Base-by-base conservation (phyloP, 2,113 vertebrate species). In the Fulica atra region DNA sequence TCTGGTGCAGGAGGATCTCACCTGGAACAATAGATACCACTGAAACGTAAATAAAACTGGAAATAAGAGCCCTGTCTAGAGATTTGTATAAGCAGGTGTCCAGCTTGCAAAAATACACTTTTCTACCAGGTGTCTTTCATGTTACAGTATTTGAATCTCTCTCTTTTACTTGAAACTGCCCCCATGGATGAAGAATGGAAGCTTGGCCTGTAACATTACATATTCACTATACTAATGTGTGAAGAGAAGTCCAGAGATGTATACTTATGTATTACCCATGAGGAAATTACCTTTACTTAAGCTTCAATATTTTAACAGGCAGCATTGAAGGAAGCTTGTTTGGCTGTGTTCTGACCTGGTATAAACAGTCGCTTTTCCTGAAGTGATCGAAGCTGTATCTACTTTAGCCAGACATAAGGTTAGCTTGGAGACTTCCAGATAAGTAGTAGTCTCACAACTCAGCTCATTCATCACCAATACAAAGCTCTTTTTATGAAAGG, bases 401-500 rank as follows among this genome's bases (percentile, higher is more conserved):
- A n/a, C 51, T 68, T 78, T 4, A 17, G 76, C 73, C 83, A 92
- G 77, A 65, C 29, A 3, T 14, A 54, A 64, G 71, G 68, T 95
- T 65, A 81, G 57, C 44, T 79, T 2, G 7, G 72, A 86, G 91
- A 81, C 86, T 94, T 95, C 48, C 44, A 85, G 81, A 80, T 50
- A 79, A 89, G 31, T 35, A 29, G 14, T 31, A 56, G 82, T 83
- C 90, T 96, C 63, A 17, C 38, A 85, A n/a, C 84, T 80, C 25
- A 0, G 42, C 53, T 81, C 19, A 13, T 80, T 94, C 66, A 92
- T 63, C 82, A 64, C 33, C 3, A 13, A 82, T 85, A 92, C 88
- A 95, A 94, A 95, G 86, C 81, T 80, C 73, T 80, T 84, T 84
- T 84, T 86, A 90, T 89, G 81, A 86, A 90, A 78, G 73, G 33